Base-by-base conservation (phyloP, 2,888 invertebrate genomes). In the Pseudoips prasinana region DNA sequence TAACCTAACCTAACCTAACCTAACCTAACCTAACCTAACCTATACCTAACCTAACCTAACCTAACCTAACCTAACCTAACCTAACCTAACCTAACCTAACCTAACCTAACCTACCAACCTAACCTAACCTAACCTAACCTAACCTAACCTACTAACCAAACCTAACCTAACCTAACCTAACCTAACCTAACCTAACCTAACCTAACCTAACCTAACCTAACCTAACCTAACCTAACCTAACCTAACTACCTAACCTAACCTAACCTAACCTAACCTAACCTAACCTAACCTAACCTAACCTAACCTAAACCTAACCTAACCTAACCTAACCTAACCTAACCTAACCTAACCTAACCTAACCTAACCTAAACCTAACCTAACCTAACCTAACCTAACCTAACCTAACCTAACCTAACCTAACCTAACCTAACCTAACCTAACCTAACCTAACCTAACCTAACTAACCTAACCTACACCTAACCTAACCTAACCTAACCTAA, bases 251-350 rank as follows among this genome's bases (percentile, higher is more conserved):
- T 20, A n/a, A 26, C 26, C 27, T 25, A 23, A 26, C 30, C 29
- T 34, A 34, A 34, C 24, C 29, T 33, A 33, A 23, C 32, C 32
- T 37, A 38, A 38, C 36, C 36, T 31, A 36, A 36, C 36, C 36
- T 36, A 36, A 36, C 36, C 36, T 36, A 36, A 36, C 36, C 36
- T 36, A 36, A 36, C 36, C 36, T 36, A 36, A 36, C 36, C 20
- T 33, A 33, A 33, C 25, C 33, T 33, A 33, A 33, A 25, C 33
- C 26, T 26, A 33, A 25, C 33, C 26, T 26, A 33, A 25, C 33
- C 26, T 26, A 33, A 25, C 33, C 26, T 26, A 33, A 25, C 33
- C 26, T 26, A n/a, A n/a, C n/a, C n/a, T n/a, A n/a, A 33, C 33
- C 33, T 33, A 33, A 33, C 33, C 26, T 26, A 33, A 25, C 25